Conservation (phyloP, 2,888 invertebrate species). For the Lithophane ornitopus region DNA sequence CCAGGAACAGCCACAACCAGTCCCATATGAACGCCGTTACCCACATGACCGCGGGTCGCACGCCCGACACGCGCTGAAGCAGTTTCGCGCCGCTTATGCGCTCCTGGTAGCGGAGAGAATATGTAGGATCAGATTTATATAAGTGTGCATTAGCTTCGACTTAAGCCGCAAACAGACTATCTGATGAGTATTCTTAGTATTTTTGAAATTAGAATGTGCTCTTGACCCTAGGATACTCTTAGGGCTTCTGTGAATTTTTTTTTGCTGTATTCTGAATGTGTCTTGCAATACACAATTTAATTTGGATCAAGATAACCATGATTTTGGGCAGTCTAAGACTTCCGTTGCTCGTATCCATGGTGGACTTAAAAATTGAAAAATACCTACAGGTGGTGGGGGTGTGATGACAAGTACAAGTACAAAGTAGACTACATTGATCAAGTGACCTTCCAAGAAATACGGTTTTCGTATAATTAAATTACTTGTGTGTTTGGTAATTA, state of each 20-base stretch:
- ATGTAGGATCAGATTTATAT: not conserved
- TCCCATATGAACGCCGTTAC: slow-evolving; percentile 92
- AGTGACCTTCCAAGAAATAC: slow-evolving; percentile 30
- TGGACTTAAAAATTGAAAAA: not conserved
- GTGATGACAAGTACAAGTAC: not conserved
- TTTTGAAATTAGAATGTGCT: not conserved
- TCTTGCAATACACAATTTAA: not conserved
- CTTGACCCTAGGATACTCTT: not conserved
- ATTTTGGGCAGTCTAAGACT: not conserved
- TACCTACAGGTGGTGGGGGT: not conserved
- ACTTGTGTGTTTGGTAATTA: slow-evolving; percentile 38
- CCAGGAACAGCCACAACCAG: slow-evolving; percentile 91
- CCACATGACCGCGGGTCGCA: slow-evolving; percentile 93
- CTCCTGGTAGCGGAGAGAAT: slow-evolving; percentile 89
- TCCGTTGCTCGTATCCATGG: not conserved
- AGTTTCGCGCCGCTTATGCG: slow-evolving; percentile 92
- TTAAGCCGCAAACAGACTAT: not conserved
- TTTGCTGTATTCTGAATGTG: not conserved
- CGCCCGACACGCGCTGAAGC: slow-evolving; percentile 93
- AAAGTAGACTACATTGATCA: slow-evolving; percentile 37
- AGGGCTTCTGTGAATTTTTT: not conserved
- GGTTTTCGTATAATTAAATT: slow-evolving; percentile 47
- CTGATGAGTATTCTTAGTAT: not conserved
- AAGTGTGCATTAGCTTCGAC: not conserved
- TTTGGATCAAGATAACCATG: not conserved